A percentile compares a stretch with the other conserved stretches of the same genome.
Evolutionary conservation across 1,140 invertebrate species (phyloP).

Genomic region (Pinna nobilis): DNA sequence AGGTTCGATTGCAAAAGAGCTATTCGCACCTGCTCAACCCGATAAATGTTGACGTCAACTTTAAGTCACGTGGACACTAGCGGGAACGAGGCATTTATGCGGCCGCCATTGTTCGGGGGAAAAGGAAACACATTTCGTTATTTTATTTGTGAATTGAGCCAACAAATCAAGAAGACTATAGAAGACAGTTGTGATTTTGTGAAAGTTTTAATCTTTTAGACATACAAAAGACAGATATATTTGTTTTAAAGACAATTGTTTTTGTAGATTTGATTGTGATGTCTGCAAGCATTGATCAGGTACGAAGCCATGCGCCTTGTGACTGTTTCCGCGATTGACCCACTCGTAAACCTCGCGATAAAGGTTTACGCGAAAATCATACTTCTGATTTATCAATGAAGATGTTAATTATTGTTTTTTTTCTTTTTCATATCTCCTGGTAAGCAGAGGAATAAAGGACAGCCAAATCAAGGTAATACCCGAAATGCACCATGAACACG

Average conservation of each 20-base stretch:
- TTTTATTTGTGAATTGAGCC: constrained; percentile 37
- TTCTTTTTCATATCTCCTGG: constrained; percentile 57
- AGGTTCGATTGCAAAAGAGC: too few relatives aligned
- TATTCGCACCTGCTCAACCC: too few relatives aligned
- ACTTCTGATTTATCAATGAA: too few relatives aligned
- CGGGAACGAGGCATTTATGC: constrained; percentile 68
- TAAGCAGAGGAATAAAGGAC: constrained; percentile 69
- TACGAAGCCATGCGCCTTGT: constrained; percentile 52
- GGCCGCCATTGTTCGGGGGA: constrained; percentile 63
- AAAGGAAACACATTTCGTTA: constrained; percentile 43
- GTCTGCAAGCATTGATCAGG: constrained; percentile 73
- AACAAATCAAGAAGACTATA: constrained; percentile 28
- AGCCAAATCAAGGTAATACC: constrained; percentile 68
- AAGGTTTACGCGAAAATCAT: too few relatives aligned
- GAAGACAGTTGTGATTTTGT: constrained; percentile 10
- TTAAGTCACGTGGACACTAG: constrained; percentile 62
- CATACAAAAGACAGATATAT: constrained; percentile 51
- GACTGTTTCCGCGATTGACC: too few relatives aligned
- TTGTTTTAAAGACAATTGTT: constrained; percentile 40
- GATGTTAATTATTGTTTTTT: constrained; percentile 30
- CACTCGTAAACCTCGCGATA: too few relatives aligned
- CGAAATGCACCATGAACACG: not conserved
- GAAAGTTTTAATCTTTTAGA: constrained; percentile 24
- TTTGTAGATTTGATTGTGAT: constrained; percentile 62
- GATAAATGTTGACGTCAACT: constrained; percentile 46